Evolutionary conservation across 2,797 vertebrate genomes (phyloP).

Genomic region (Enteromius paludinosus): DNA sequence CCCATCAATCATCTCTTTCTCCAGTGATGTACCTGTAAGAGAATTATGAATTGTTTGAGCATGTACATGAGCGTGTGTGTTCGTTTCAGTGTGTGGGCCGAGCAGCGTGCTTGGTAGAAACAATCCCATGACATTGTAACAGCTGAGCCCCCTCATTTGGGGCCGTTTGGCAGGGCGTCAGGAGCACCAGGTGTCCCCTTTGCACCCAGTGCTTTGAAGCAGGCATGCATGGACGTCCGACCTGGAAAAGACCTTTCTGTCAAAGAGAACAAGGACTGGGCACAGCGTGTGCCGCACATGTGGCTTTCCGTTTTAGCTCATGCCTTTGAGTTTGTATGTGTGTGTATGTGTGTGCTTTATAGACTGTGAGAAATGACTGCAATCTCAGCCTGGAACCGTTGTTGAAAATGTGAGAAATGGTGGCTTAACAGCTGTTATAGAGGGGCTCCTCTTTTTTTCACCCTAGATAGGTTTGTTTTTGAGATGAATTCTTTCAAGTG

Average conservation of each 20-base stretch:
- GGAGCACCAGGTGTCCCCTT: slow-evolving; percentile 76
- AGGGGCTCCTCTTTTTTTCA: slow-evolving; percentile 15
- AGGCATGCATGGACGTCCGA: slow-evolving; percentile 41
- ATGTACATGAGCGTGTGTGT: slow-evolving; percentile 23
- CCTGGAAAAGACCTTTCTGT: slow-evolving; percentile 67
- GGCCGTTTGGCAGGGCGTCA: slow-evolving; percentile 70
- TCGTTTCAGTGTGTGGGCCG: slow-evolving; percentile 57
- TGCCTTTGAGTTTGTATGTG: slow-evolving; percentile 1
- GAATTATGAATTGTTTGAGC: slow-evolving; percentile 19
- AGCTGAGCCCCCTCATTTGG: slow-evolving; percentile 71
- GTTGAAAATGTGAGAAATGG: slow-evolving; percentile 37
- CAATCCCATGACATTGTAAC: slow-evolving; percentile 65
- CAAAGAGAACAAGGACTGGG: slow-evolving; percentile 48
- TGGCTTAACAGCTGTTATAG: slow-evolving; percentile 18
- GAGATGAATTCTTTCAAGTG: slow-evolving; percentile 1
- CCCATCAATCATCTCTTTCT: neutral
- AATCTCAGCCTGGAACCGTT: slow-evolving; percentile 1
- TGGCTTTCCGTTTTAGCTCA: slow-evolving; percentile 22
- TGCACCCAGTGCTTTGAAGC: slow-evolving; percentile 71
- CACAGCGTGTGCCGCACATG: slow-evolving; percentile 19
- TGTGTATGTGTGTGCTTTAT: slow-evolving; percentile 23
- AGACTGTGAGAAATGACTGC: slow-evolving; percentile 29
- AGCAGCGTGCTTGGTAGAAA: slow-evolving; percentile 65
- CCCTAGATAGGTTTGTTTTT: slow-evolving; percentile 17
- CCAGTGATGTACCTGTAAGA: neutral